Evolutionary conservation across 2,888 invertebrate genomes (phyloP), one percentile per base, ranked within the genome.

Genomic region (Sisyra nigra): DNA sequence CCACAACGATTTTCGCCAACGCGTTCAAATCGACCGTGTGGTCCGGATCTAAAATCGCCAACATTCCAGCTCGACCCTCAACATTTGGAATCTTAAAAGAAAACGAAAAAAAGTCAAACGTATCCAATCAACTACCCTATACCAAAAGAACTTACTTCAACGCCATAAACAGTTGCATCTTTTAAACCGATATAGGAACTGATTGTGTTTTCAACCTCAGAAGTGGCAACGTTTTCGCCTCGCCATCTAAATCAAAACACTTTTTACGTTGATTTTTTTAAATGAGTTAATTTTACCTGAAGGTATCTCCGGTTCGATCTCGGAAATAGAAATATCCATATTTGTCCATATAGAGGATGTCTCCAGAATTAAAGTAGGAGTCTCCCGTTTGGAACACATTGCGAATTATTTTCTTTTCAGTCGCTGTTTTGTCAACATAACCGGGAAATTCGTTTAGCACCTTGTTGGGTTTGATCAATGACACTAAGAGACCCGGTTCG

Each of bases 181-280:
- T 76, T 74, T 46, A 88, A 70, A 1, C 74, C 74, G 40, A 85
- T 66, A 19, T 80, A 70, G 44, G 82, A 82, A 47, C 82, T 84
- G 49, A 96, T 73, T 8, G 88, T 80, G 43, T 83, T 82, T 65
- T 97, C 96, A 15, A 97, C 89, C 67, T 97, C 97, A 1, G 84
- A 80, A 1, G 96, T 94, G 45, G 94, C 84, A 1, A 97, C 93
- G 59, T 97, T 97, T 68, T 98, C 96, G 10, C 97, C 96, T 57
- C 88, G 82, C 92, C 92, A 93, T 42, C 62, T 59, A 24, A 24
- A 24, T 5, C 5, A 24, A 24, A 24, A 24, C 24, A 24, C 5
- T 24, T 32, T 30, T 29, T 14, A 24, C 7, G 7, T 30, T 30
- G 7, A 7, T 8, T 30, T 30, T 30, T 30, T 8, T 8, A 30